Base-by-base conservation (phyloP, 2,113 vertebrate genomes). In the Butastur rufipennis region DNA sequence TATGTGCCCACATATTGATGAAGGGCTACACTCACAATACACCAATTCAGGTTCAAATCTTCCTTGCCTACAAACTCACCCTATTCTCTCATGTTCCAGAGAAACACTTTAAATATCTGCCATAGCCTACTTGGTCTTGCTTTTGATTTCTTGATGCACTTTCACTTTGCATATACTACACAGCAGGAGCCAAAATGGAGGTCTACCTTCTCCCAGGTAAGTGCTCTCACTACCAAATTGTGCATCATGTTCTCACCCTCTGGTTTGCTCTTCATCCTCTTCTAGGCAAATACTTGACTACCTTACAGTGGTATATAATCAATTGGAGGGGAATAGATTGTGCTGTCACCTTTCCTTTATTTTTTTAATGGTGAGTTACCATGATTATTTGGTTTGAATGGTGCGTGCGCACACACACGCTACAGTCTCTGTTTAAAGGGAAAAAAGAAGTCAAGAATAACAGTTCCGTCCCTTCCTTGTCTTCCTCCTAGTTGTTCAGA, bases 351-450 rank as follows among this genome's bases (percentile, higher is more conserved):
- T 68, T 74, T 84, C 7, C 6, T 61, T 62, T 66, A 47, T 16
- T 17, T 17, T 84, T 89, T 59, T 66, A 66, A 32, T 7, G 5
- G 27, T 9, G 5, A 50, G 9, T 58, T 79, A 75, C 34, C 7
- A 31, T 32, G 67, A 52, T 34, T 55, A 25, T 19, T 71, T 5
- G 9, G 4, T 50, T 82, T 88, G 42, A 72, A 75, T 11, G 12
- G 29, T 47, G 34, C 0, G 0, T 6, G 40, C 1, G 40, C 61
- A 43, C 26, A 40, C 0, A 4, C 16, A 13, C 16, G 9, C 19
- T 55, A 7, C 0, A 0, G 25, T 79, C 10, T 78, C 32, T 59
- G 15, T 55, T 81, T 61, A 72, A 93, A 88, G 7, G 13, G 26
- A 34, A 50, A 52, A 62, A 62, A 27, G 7, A 68, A 63, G 14